Percentiles rank a stretch among this genome's conserved stretches.
Conservation (phyloP, 2,888 invertebrate genomes). For the Cyrtodaria siliqua region DNA sequence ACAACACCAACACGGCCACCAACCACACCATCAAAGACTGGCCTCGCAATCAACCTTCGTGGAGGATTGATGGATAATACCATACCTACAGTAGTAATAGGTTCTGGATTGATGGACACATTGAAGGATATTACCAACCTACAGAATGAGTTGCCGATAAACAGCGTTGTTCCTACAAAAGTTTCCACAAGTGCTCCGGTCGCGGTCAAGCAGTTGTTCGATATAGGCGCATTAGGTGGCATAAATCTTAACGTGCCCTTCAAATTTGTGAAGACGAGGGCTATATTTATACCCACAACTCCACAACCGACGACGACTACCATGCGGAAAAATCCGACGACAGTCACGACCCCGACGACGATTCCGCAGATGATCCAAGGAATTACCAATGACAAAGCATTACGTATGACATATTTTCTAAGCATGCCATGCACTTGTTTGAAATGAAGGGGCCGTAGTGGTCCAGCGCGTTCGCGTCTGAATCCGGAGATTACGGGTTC, state of each 20-base stretch:
- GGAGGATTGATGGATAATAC: constrained; percentile 2
- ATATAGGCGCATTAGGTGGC: not conserved
- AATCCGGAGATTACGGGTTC: no score
- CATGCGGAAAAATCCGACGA: not conserved
- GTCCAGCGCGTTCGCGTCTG: no score
- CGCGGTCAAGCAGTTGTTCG: not conserved
- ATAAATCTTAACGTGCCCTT: not conserved
- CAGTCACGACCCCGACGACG: not conserved
- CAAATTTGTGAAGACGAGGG: not conserved
- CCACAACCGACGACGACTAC: constrained; percentile 11
- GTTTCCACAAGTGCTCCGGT: no score
- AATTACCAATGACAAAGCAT: no score
- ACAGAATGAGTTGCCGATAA: not conserved
- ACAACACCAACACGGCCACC: no score
- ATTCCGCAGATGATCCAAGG: not conserved
- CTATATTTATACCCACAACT: not conserved
- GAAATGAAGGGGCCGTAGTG: no score
- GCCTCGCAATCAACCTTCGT: constrained; percentile 5
- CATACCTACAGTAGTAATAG: no score
- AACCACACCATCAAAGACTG: not conserved
- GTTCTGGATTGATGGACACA: no score
- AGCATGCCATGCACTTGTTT: no score
- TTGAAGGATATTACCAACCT: not conserved
- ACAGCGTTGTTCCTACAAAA: not conserved
- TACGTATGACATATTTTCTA: no score